Conservation (phyloP, 92 coral and sea anemone genomes). For the Diadumene lineata region DNA sequence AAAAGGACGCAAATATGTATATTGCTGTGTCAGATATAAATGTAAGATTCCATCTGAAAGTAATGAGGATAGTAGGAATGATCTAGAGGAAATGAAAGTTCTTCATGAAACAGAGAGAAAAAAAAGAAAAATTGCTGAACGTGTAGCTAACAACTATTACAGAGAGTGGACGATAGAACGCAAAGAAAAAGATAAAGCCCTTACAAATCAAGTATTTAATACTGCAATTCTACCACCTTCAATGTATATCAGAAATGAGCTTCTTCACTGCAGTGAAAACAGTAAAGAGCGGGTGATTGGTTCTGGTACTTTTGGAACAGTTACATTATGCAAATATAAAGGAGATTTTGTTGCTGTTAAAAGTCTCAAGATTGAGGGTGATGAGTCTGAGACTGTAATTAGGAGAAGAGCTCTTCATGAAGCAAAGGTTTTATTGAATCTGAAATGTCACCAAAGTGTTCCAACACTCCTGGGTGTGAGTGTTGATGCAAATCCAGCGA, state of each 20-base stretch:
- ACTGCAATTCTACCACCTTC: not conserved
- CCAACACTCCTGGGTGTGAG: constrained; percentile 13
- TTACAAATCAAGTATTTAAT: not conserved
- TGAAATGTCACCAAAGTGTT: constrained; percentile 13
- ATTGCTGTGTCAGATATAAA: no score
- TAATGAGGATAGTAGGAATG: not conserved
- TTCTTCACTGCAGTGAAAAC: not conserved
- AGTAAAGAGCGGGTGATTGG: constrained; percentile 3
- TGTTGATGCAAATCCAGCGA: not conserved
- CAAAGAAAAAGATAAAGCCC: not conserved
- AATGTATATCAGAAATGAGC: not conserved
- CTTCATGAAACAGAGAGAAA: not conserved
- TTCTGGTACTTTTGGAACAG: constrained; percentile 22
- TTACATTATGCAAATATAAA: constrained; percentile 10
- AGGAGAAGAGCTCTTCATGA: constrained; percentile 12
- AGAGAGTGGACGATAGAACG: constrained; percentile 16
- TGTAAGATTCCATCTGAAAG: no score
- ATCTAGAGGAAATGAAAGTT: constrained; percentile 1
- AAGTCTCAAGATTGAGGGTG: constrained; percentile 5
- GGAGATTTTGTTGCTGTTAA: constrained; percentile 19
- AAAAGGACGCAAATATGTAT: no score
- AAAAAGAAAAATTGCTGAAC: constrained; percentile 14
- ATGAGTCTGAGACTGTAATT: not conserved
- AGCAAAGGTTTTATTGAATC: constrained; percentile 10
- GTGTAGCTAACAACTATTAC: constrained; percentile 14